These are phyloP conservation scores for Chaitophorus viminalis DNA, from an alignment of 2,888 invertebrate species.

Conservation along the genomic window DNA sequence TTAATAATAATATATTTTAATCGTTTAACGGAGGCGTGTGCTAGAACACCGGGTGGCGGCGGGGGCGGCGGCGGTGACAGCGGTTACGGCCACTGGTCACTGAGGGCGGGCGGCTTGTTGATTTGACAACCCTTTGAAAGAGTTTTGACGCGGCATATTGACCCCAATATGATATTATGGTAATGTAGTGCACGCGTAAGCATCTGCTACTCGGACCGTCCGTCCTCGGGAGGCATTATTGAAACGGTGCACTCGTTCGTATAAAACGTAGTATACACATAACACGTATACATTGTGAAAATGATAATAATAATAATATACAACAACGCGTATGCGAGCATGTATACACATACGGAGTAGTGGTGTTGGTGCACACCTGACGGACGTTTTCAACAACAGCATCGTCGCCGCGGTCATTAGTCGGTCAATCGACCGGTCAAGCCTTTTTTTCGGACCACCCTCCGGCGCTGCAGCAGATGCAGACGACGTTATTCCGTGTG, in stretches of 20 bases:
- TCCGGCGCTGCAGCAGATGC: conserved; percentile 34
- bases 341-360: too few relatives aligned
- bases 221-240: not conserved
- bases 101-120: conserved; percentile 33
- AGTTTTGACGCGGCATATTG: conserved; percentile 40
- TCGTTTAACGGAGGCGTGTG: conserved; percentile 2
- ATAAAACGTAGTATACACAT: not conserved
- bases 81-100: not conserved
- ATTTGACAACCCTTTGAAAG: conserved; percentile 43
- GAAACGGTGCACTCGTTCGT: not conserved
- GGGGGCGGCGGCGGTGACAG: not conserved
- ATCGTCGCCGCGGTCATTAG: conserved; percentile 53
- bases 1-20: too few relatives aligned
- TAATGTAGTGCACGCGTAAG: conserved; percentile 37
- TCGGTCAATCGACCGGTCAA: conserved; percentile 61
- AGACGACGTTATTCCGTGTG: conserved; percentile 41
- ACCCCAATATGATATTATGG: conserved; percentile 25
- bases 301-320: too few relatives aligned
- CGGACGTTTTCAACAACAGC: not conserved
- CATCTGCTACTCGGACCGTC: conserved; percentile 23
- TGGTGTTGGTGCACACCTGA: conserved; percentile 42
- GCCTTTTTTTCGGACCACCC: conserved; percentile 53
- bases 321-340: not conserved
- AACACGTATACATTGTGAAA: too few relatives aligned
- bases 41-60: not conserved